Conservation (phyloP, 1,140 invertebrate genomes). For the Rhyzopertha dominica region DNA sequence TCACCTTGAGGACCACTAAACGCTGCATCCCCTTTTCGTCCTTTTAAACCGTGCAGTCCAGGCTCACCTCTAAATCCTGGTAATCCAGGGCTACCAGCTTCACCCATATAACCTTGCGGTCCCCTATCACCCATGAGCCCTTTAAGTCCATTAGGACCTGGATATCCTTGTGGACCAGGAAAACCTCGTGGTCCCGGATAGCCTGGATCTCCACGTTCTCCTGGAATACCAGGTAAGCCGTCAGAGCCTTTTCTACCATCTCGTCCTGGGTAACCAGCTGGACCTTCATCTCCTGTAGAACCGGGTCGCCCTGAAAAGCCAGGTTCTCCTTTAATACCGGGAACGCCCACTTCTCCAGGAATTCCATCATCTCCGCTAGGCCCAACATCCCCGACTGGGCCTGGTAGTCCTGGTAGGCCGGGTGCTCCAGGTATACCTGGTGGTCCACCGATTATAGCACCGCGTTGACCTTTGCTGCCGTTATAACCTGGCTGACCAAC, state of each 20-base stretch:
- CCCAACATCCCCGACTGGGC: slow-evolving; percentile 59
- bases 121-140: slow-evolving; percentile 53
- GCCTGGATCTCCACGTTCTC: slow-evolving; percentile 60
- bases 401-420: slow-evolving; percentile 51
- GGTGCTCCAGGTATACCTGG: slow-evolving; percentile 49
- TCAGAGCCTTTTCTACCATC: slow-evolving; percentile 54
- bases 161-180: slow-evolving; percentile 55
- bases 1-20: slow-evolving; percentile 59
- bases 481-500: slow-evolving; percentile 61
- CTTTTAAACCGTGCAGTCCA: slow-evolving; percentile 54
- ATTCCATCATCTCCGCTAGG: slow-evolving; percentile 56
- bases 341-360: slow-evolving; percentile 49
- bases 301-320: slow-evolving; percentile 56
- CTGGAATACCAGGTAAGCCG: slow-evolving; percentile 38
- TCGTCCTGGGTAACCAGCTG: slow-evolving; percentile 46
- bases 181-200: slow-evolving; percentile 48
- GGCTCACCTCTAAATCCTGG: slow-evolving; percentile 53
- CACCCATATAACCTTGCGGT: slow-evolving; percentile 36
- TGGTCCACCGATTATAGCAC: slow-evolving; percentile 49
- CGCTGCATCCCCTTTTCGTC: slow-evolving; percentile 60
- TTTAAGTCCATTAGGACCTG: slow-evolving; percentile 57
- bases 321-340: slow-evolving; percentile 52
- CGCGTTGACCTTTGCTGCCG: slow-evolving; percentile 52
- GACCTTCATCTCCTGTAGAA: slow-evolving; percentile 44
- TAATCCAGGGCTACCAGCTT: slow-evolving; percentile 43